phyloP scores from a whole-genome alignment of 1,140 invertebrate species.

The Lasaia peninsularis region DNA sequence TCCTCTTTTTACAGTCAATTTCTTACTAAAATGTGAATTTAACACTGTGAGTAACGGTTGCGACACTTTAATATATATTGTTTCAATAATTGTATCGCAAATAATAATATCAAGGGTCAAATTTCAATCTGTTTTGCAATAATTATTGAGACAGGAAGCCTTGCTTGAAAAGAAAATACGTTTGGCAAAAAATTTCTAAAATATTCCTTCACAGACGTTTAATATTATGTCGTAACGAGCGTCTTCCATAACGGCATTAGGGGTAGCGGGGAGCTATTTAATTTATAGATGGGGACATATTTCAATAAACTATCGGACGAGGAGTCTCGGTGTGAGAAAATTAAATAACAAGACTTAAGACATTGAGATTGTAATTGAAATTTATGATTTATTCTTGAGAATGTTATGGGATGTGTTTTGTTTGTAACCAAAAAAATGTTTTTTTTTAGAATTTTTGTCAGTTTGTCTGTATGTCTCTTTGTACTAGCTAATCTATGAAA shows the following conservation, averaged over 20 bases:
- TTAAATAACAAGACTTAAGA: background rate
- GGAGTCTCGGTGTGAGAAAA: background rate
- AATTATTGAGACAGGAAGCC: background rate
- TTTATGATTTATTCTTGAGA: background rate
- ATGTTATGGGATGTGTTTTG: background rate
- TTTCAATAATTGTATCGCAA: too few relatives aligned
- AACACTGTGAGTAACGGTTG: too few relatives aligned
- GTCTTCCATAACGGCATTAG: background rate
- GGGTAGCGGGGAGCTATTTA: background rate
- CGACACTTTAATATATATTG: too few relatives aligned
- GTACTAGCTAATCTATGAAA: too few relatives aligned
- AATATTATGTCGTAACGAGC: constrained; percentile 4
- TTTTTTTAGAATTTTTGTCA: too few relatives aligned
- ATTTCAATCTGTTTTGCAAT: too few relatives aligned
- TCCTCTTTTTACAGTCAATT: too few relatives aligned
- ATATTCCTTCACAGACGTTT: background rate
- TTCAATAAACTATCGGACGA: constrained; percentile 5
- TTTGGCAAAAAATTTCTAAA: background rate
- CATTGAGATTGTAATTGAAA: background rate
- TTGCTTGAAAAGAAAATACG: background rate
- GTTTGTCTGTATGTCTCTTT: too few relatives aligned
- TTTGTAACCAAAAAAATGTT: too few relatives aligned
- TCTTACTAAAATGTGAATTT: too few relatives aligned
- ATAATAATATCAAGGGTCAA: too few relatives aligned
- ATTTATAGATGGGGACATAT: background rate